Evolutionary conservation across 2,888 invertebrate genomes (phyloP), one percentile per base, ranked within the genome.

Genomic region (Spodoptera exigua): DNA sequence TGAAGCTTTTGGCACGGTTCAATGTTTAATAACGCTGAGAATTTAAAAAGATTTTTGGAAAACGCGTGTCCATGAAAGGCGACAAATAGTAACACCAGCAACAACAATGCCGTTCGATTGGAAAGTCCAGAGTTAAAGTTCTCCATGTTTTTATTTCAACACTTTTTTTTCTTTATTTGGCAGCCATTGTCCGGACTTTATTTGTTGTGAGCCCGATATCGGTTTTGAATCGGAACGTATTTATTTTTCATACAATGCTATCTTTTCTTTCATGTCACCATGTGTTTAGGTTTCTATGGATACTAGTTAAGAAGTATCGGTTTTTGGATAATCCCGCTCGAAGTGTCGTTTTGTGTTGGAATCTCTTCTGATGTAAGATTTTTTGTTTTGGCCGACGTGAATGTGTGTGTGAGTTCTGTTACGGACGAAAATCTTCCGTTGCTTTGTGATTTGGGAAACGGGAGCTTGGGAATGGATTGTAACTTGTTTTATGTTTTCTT

Each of bases 161-260:
- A 58, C 67, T 61, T 55, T 60, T n/a, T 62, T 70, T 66, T 65
- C 27, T 27, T 60, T 18, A 56, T 74, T 66, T 35, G 35, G 34
- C 43, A 32, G 44, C 69, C 59, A 73, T 78, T 79, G 79, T 79
- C 55, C 57, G 44, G 35, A 36, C 21, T 74, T 62, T 78, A 78
- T 79, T 79, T 74, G 67, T 79, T 64, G 77, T 58, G 77, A 58
- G 62, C 45, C 49, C 39, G 57, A 60, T 74, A 71, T 61, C 63
- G 68, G 66, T 58, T 68, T 75, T 75, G 62, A 70, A 71, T 67
- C 54, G 34, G 61, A 77, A 74, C 66, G 69, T 69, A 70, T 75
- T 70, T 77, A 78, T 77, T 66, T 75, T 75, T 71, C 67, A 73
- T 67, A 75, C 62, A 70, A 60, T 63, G 32, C 59, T 46, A 68